phyloP scores from a whole-genome alignment of 1,140 invertebrate species.

The Apis cerana region DNA sequence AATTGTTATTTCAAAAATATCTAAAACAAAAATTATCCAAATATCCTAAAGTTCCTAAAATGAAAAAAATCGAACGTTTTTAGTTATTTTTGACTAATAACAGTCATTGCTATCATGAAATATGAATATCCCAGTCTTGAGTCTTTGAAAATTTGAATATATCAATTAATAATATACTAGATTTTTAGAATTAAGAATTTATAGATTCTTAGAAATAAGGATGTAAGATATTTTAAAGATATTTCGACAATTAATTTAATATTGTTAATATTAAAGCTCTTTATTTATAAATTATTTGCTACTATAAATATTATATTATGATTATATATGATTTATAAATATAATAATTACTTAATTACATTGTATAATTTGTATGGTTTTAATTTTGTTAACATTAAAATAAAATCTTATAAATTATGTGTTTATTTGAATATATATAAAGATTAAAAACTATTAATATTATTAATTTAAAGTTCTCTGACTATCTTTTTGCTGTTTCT shows the following conservation, averaged over 20 bases:
- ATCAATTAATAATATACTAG: too few species aligned
- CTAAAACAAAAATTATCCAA: too few species aligned
- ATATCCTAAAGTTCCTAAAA: too few species aligned
- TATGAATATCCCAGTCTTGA: too few species aligned
- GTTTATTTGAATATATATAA: not conserved
- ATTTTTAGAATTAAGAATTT: not conserved
- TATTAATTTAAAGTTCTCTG: not conserved
- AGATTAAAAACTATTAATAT: too few species aligned
- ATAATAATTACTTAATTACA: not conserved
- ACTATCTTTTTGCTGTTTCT: not conserved
- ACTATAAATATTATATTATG: not conserved
- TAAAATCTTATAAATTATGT: not conserved
- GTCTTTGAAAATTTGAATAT: too few species aligned
- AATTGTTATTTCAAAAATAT: too few species aligned
- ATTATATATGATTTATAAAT: constrained; percentile 6
- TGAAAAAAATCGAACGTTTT: too few species aligned
- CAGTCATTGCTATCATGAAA: too few species aligned
- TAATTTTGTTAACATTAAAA: not conserved
- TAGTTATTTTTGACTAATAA: too few species aligned
- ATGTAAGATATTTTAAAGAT: not conserved
- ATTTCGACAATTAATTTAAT: not conserved
- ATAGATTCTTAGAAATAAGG: not conserved
- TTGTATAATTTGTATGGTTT: not conserved
- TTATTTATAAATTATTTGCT: not conserved
- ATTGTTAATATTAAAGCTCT: not conserved